Conservation (phyloP, 2,888 invertebrate species). For the Epinotia ramella region DNA sequence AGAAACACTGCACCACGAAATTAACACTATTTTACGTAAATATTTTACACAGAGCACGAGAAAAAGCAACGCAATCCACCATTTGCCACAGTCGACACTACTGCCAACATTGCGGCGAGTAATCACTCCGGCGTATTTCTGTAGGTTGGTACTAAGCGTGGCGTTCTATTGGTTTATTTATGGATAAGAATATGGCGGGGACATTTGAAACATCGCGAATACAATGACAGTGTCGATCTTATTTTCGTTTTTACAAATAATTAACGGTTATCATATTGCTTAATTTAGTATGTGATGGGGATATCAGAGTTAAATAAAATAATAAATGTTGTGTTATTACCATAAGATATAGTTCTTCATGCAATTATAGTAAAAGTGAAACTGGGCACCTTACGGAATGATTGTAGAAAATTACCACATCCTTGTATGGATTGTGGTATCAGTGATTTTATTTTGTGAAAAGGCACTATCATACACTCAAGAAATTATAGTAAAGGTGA, state of each 20-base stretch:
- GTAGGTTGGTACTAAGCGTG: slow-evolving; percentile 67
- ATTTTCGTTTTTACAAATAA: slow-evolving; percentile 25
- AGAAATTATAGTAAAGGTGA: too few relatives aligned
- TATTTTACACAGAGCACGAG: slow-evolving; percentile 85
- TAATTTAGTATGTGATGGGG: background rate
- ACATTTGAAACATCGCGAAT: slow-evolving; percentile 66
- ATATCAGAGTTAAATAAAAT: slow-evolving; percentile 5
- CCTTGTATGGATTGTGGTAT: too few relatives aligned
- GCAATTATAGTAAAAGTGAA: too few relatives aligned
- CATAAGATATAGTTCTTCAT: background rate
- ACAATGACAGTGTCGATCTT: slow-evolving; percentile 23
- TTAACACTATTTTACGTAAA: slow-evolving; percentile 86
- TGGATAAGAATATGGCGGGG: slow-evolving; percentile 63
- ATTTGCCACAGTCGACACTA: slow-evolving; percentile 84
- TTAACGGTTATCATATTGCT: background rate
- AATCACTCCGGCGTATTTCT: slow-evolving; percentile 74
- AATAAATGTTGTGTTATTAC: background rate
- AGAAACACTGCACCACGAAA: slow-evolving; percentile 83
- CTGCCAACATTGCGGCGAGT: slow-evolving; percentile 76
- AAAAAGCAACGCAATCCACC: slow-evolving; percentile 86
- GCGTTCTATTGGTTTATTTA: slow-evolving; percentile 76
- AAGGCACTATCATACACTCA: background rate
- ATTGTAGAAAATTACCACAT: too few relatives aligned
- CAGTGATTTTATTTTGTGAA: too few relatives aligned
- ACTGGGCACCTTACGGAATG: too few relatives aligned